Evolutionary conservation across 2,888 invertebrate genomes (phyloP), one percentile per base, ranked within the genome.

Genomic region (Lasioglossum calceatum): DNA sequence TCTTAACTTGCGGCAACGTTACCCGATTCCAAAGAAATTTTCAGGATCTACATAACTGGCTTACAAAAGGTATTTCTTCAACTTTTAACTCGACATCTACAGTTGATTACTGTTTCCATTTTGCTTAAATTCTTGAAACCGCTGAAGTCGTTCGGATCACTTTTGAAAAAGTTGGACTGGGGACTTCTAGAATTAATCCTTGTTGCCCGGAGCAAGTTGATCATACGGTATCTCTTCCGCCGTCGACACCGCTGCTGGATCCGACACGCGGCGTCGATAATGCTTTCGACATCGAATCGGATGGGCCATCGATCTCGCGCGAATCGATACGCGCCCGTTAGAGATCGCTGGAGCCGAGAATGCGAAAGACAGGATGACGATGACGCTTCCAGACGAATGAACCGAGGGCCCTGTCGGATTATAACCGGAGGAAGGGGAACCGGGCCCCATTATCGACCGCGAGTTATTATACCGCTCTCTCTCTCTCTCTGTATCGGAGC

Each of bases 221-320:
- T n/a, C n/a, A 58, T 72, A 71, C 80, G n/a, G 61, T 76, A 32
- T 80, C 32, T 64, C 47, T 80, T 75, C 50, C 27, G 72, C 7
- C 70, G 42, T 58, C 84, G 50, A 85, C 85, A 90, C 85, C 82
- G 77, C 75, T 80, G 75, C 71, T 79, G 71, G 42, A 42, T 42
- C 10, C 42, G 50, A 74, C 79, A 32, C 81, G 67, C 54, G 32
- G 72, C 47, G 58, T 85, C 77, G 85, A 85, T 86, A 89, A 84
- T 82, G 44, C 71, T 10, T n/a, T 32, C 80, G 82, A 78, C 78
- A 81, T 88, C 82, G n/a, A 42, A 23, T 61, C 47, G 42, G 73
- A 81, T 79, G 61, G 61, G 27, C 47, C 47, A 54, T 77, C 58
- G 78, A 76, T 84, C 71, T 71, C 67, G 36, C 36, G 32, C 79